phyloP scores from a whole-genome alignment of 2,113 vertebrate genomes.

The Ploceus nigricollis region DNA sequence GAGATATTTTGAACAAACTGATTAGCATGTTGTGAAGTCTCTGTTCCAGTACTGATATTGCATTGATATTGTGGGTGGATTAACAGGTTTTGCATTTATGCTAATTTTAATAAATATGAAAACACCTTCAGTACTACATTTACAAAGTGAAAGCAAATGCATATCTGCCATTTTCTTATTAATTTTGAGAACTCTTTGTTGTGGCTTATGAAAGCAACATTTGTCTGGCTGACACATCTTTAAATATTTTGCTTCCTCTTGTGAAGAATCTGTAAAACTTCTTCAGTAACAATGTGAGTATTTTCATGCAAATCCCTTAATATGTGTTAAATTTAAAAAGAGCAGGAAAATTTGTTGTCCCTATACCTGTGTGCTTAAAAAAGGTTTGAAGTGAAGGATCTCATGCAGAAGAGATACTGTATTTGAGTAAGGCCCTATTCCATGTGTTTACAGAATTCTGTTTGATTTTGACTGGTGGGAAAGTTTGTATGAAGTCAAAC shows the following conservation, averaged over 20 bases:
- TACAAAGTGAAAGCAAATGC: conserved; percentile 26
- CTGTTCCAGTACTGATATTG: background rate
- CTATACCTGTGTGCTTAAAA: background rate
- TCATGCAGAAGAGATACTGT: background rate
- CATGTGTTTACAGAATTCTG: background rate
- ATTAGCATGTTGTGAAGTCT: background rate
- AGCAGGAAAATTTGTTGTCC: background rate
- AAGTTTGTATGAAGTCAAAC: background rate
- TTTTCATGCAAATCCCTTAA: background rate
- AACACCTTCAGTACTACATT: background rate
- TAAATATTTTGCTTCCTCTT: background rate
- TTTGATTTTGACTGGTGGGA: background rate
- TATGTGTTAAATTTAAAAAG: background rate
- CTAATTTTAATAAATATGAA: background rate
- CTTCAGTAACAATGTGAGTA: background rate
- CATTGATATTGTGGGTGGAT: background rate
- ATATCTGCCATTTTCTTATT: background rate
- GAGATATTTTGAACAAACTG: background rate
- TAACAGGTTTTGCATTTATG: conserved; percentile 37
- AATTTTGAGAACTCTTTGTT: background rate
- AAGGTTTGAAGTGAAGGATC: background rate
- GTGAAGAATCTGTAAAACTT: background rate
- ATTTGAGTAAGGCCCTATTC: background rate
- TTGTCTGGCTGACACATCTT: background rate
- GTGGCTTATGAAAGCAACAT: background rate